Base-by-base conservation (phyloP, 2,888 invertebrate genomes). In the Thalpophila matura region DNA sequence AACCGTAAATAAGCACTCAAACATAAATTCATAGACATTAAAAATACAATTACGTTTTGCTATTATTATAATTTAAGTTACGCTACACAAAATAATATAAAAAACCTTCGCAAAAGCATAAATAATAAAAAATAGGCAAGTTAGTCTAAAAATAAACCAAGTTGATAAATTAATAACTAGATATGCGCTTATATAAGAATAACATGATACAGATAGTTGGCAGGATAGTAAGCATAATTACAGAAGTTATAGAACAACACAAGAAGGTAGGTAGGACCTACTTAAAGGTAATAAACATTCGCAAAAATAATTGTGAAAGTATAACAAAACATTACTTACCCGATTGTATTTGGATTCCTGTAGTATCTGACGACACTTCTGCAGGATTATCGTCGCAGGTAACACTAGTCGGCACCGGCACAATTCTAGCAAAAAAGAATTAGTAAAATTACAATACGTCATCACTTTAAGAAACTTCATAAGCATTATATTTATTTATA, bases 51-150 rank as follows among this genome's bases (percentile, higher is more conserved):
- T 5, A 14, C 3, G 4, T 40, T 33, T 22, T 24, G 12, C 1
- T 5, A 38, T 38, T n/a, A 29, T 7, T 14, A 5, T 12, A 14
- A 20, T 16, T 10, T 9, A 1, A 3, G 27, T 3, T 14, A 4
- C 18, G 6, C 4, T n/a, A 27, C 10, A 45, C n/a, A 35, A 18
- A 37, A 43, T 29, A 60, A 22, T 16, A 35, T 22, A 38, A 46
- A 33, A 16, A 4, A 33, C 27, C 2, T 60, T 65, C 65, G 65
- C 65, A 4, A 12, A n/a, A 27, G 65, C 70, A 45, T 24, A 2
- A 12, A 29, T 6, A 27, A 27, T 37, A 14, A 38, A 38, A 7
- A 59, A 38, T 22, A 27, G 12, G 31, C 14, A 50, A 61, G 29
- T 18, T 9, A 29, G 12, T 24, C 27, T 4, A 46, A 24, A 27